These are phyloP conservation scores for Emmelina monodactyla DNA, from an alignment of 2,888 invertebrate genomes.

Conservation along the genomic window DNA sequence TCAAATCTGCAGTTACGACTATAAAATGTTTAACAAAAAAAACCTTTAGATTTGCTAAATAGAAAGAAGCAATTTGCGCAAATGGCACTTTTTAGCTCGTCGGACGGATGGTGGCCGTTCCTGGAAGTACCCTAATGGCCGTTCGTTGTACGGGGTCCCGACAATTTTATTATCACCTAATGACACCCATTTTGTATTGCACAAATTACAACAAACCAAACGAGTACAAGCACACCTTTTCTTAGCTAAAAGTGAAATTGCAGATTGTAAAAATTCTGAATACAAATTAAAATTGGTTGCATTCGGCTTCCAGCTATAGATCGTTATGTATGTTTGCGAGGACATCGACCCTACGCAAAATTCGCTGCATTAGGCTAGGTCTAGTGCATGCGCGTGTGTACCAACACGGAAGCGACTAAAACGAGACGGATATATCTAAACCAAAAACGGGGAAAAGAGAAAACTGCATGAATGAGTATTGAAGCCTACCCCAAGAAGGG, in stretches of 20 bases:
- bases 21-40: conserved; percentile 16
- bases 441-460: conserved; percentile 40
- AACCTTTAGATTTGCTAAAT: not conserved
- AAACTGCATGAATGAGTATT: conserved; percentile 63
- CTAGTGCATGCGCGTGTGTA: conserved; percentile 60
- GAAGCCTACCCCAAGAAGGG: conserved; percentile 64
- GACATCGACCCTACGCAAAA: conserved; percentile 66
- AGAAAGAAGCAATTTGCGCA: conserved; percentile 46
- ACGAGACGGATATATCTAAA: conserved; percentile 42
- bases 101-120: too few species aligned
- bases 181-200: too few species aligned
- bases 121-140: conserved; percentile 19
- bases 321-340: conserved; percentile 37
- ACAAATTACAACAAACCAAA: too few species aligned
- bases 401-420: conserved; percentile 51
- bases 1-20: too few species aligned
- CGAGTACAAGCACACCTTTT: conserved; percentile 27
- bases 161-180: conserved; percentile 24
- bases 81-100: conserved; percentile 39
- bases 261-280: conserved; percentile 19
- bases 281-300: not conserved
- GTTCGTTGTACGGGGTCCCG: conserved; percentile 21
- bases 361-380: conserved; percentile 68
- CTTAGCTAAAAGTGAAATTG: conserved; percentile 30
- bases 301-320: conserved; percentile 14